Percentiles rank a stretch among this genome's conserved stretches.
Conservation (phyloP, 2,888 invertebrate genomes). For the Omphaloscelis lunosa region DNA sequence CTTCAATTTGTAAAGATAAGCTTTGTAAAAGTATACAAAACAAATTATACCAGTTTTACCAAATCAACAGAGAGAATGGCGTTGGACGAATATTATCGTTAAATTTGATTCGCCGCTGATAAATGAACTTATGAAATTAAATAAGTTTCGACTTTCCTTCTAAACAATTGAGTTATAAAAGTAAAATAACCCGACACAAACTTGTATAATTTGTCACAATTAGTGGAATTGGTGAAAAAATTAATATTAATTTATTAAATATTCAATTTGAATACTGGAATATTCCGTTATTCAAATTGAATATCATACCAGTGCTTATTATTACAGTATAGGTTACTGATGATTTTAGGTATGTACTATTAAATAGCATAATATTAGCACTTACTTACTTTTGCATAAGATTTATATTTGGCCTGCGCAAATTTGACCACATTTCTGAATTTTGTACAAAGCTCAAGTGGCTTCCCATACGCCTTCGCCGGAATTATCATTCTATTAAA, state of each 20-base stretch:
- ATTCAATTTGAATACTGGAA: neutral
- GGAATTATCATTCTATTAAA: no score
- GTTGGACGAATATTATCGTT: conserved; percentile 57
- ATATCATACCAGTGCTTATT: neutral
- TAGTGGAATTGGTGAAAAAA: conserved; percentile 55
- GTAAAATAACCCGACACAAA: conserved; percentile 72
- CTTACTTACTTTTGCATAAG: no score
- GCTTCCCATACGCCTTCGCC: no score
- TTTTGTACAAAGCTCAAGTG: no score
- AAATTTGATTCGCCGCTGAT: conserved; percentile 73
- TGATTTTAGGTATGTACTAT: neutral
- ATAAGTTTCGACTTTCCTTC: conserved; percentile 73
- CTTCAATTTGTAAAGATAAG: neutral
- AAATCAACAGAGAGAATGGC: conserved; percentile 31
- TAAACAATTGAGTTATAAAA: conserved; percentile 73
- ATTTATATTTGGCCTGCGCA: no score
- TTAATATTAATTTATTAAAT: neutral
- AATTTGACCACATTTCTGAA: no score
- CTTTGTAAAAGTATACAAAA: conserved; percentile 5
- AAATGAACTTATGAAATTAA: conserved; percentile 80
- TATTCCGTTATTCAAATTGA: neutral
- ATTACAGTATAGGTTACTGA: neutral
- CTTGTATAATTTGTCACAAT: conserved; percentile 72
- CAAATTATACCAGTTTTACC: conserved; percentile 13
- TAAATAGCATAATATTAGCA: neutral